Evolutionary conservation across 2,113 vertebrate species (phyloP).

Genomic region (Mustela nigripes): DNA sequence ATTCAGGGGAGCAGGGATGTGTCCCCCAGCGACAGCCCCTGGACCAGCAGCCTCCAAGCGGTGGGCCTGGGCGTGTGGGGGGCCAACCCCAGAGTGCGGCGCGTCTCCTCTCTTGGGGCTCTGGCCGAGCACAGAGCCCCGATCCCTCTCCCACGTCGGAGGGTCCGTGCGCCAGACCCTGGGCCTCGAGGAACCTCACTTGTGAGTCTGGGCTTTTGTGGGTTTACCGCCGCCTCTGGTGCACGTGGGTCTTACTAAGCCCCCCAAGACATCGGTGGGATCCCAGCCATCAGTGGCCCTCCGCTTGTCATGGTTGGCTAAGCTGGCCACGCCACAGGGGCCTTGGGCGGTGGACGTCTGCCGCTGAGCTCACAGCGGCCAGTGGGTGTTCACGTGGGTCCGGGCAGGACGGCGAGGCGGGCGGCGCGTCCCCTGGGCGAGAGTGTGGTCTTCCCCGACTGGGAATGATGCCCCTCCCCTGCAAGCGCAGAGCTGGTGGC

Average conservation of each 20-base stretch:
- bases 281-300: rapidly evolving
- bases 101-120: background rate
- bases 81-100: background rate
- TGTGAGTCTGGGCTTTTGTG: rapidly evolving
- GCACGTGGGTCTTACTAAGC: too few species aligned
- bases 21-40: rapidly evolving
- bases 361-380: background rate
- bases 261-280: background rate
- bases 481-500: background rate
- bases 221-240: background rate
- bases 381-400: background rate
- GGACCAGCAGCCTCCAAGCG: background rate
- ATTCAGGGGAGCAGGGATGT: rapidly evolving
- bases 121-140: background rate
- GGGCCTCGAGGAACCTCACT: background rate
- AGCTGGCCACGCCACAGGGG: background rate
- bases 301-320: rapidly evolving
- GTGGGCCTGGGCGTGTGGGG: background rate
- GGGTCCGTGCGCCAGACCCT: background rate
- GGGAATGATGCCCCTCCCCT: rapidly evolving
- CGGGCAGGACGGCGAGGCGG: rapidly evolving
- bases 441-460: background rate
- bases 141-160: too few species aligned
- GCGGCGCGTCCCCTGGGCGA: background rate
- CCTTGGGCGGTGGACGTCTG: too few species aligned